Conservation (phyloP, 1,140 invertebrate genomes). For the Drosophila parabipectinata region DNA sequence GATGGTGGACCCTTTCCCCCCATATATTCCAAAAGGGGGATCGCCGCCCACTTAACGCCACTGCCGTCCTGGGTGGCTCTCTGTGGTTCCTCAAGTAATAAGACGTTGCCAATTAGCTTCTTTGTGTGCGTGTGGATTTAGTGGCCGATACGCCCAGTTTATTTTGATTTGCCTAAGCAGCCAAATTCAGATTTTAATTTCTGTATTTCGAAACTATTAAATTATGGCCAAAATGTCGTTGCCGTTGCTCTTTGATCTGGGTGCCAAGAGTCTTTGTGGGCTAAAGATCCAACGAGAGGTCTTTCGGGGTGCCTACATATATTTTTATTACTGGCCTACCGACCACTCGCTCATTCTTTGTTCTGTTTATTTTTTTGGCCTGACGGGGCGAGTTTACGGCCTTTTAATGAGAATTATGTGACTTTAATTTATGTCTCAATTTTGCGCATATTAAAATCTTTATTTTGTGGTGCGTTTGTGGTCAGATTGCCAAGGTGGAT, state of each 20-base stretch:
- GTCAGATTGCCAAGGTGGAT: constrained; percentile 1
- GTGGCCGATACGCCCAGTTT: constrained; percentile 56
- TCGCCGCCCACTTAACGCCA: constrained; percentile 72
- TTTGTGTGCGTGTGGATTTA: constrained; percentile 10
- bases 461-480: constrained; percentile 36
- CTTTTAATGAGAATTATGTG: constrained; percentile 81
- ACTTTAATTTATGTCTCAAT: constrained; percentile 82
- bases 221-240: constrained; percentile 72
- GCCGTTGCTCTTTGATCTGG: constrained; percentile 76
- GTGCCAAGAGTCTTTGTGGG: constrained; percentile 53
- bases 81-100: constrained; percentile 6
- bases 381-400: constrained; percentile 52
- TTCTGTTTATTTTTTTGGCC: constrained; percentile 15
- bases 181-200: constrained; percentile 41
- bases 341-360: constrained; percentile 14
- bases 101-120: constrained; percentile 72
- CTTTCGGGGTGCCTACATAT: constrained; percentile 7
- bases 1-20: constrained; percentile 9
- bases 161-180: constrained; percentile 77
- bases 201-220: constrained; percentile 80
- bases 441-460: constrained; percentile 78
- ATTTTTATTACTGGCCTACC: constrained; percentile 40
- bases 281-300: not conserved
- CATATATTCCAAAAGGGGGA: not conserved
- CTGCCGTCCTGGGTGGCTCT: constrained; percentile 56